Evolutionary conservation across 2,113 vertebrate genomes (phyloP).

Genomic region (Zapus hudsonius): DNA sequence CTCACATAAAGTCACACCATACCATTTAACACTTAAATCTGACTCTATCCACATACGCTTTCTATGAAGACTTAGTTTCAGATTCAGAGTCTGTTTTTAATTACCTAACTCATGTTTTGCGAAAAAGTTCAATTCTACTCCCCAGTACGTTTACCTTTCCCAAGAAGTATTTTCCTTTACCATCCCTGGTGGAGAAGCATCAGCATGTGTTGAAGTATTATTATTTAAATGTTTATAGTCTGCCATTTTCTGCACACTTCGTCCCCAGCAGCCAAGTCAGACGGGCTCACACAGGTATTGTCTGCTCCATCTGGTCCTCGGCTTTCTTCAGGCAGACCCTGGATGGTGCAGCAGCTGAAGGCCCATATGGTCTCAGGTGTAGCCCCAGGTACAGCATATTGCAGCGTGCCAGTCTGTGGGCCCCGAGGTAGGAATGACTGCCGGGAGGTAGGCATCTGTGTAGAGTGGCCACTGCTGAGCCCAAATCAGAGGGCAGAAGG

Average conservation of each 20-base stretch:
- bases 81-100: neutral
- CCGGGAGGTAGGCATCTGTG: slow-evolving; percentile 59
- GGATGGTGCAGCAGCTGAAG: slow-evolving; percentile 70
- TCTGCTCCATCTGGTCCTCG: slow-evolving; percentile 71
- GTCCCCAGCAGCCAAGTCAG: slow-evolving; percentile 74
- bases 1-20: rapidly evolving
- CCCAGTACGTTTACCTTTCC: neutral
- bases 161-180: neutral
- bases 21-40: rapidly evolving
- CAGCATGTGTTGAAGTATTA: slow-evolving; percentile 75
- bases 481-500: slow-evolving; percentile 74
- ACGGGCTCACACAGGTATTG: slow-evolving; percentile 64
- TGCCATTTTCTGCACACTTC: slow-evolving; percentile 70
- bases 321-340: slow-evolving; percentile 56
- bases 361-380: slow-evolving; percentile 80
- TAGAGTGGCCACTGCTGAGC: slow-evolving; percentile 59
- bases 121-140: neutral
- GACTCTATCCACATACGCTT: rapidly evolving
- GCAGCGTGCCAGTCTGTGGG: slow-evolving; percentile 53
- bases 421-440: slow-evolving; percentile 8
- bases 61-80: rapidly evolving
- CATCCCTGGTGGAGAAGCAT: slow-evolving; percentile 22
- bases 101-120: neutral
- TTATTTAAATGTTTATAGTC: slow-evolving; percentile 81
- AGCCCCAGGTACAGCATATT: slow-evolving; percentile 75